Evolutionary conservation across 2,113 vertebrate species (phyloP), one percentile per base, ranked within the genome.

Genomic region (Hemichromis elongatus): DNA sequence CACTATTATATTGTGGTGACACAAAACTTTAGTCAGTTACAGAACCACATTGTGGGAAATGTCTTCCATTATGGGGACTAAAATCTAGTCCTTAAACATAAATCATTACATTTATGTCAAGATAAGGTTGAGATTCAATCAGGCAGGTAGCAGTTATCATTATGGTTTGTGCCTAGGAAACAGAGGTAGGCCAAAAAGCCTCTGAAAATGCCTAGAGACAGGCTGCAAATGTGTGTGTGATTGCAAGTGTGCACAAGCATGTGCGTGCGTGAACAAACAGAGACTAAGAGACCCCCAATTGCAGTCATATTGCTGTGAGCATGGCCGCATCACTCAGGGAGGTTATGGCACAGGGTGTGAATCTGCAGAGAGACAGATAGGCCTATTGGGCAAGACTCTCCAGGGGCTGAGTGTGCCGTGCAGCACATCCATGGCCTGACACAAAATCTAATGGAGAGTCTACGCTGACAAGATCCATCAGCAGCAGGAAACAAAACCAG

Each of bases 401-500:
- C 80, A 55, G 90, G 87, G 92, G 85, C 68, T 45, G 78, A 61
- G 83, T n/a, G 83, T 84, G 79, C 88, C 88, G 86, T 85, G 88
- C 83, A 70, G 87, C 86, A 85, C 80, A 84, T 89, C 86, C 70
- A 30, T 54, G 83, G 79, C 77, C 88, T 88, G 90, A 90, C 85
- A 92, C 80, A 82, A 87, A 90, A 90, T 89, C 90, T 83, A 92
- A 93, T 88, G 86, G 87, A 85, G 88, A 90, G 57, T 78, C 82
- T 33, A 30, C 4, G 1, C 59, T 70, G 92, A 86, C 83, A 89
- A 83, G 81, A 87, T 88, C 63, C 81, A 80, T 35, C 40, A 84
- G 89, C 56, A 88, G 30, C 35, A 56, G 55, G 50, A 68, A 82
- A 82, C 37, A 63, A 81, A 86, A 83, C 63, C 73, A 86, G 80